Percentiles rank a stretch among this genome's conserved stretches.
Evolutionary conservation across 2,888 invertebrate genomes (phyloP).

Genomic region (Mesorhabditis sp.): DNA sequence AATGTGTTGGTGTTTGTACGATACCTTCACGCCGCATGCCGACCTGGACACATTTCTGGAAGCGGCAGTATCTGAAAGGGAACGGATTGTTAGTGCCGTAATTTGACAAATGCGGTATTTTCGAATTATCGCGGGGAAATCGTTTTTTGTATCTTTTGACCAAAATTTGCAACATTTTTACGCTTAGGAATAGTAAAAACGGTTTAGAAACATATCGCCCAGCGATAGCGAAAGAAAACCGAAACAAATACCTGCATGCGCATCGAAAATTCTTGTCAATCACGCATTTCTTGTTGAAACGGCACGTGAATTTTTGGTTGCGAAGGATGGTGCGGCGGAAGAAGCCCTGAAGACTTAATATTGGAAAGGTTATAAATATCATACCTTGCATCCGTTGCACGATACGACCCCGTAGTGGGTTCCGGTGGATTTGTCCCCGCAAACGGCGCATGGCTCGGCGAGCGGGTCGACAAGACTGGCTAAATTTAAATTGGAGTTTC

Average conservation of each 20-base stretch:
- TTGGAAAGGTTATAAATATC: neutral
- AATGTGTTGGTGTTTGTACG: too few relatives aligned
- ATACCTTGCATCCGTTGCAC: conserved; percentile 53
- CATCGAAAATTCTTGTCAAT: conserved; percentile 59
- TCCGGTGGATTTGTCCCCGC: conserved; percentile 49
- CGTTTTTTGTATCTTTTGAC: too few relatives aligned
- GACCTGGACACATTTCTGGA: conserved; percentile 54
- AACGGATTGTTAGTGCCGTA: neutral
- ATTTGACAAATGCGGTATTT: too few relatives aligned
- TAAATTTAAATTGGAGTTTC: neutral
- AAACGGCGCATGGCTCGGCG: conserved; percentile 55
- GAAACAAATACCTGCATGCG: conserved; percentile 43
- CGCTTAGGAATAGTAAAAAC: too few relatives aligned
- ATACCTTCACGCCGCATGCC: conserved; percentile 56
- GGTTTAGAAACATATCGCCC: too few relatives aligned
- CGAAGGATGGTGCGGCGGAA: conserved; percentile 57
- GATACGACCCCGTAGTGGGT: conserved; percentile 45
- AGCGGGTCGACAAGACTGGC: conserved; percentile 44
- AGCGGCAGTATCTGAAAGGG: conserved; percentile 36
- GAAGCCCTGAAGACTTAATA: conserved; percentile 43
- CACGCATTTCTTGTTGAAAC: conserved; percentile 57
- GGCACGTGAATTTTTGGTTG: conserved; percentile 56
- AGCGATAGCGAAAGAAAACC: neutral
- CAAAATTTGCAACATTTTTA: too few relatives aligned
- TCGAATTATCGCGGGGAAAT: too few relatives aligned